phyloP scores from a whole-genome alignment of 1,140 invertebrate genomes.

The Cryptotermes secundus region DNA sequence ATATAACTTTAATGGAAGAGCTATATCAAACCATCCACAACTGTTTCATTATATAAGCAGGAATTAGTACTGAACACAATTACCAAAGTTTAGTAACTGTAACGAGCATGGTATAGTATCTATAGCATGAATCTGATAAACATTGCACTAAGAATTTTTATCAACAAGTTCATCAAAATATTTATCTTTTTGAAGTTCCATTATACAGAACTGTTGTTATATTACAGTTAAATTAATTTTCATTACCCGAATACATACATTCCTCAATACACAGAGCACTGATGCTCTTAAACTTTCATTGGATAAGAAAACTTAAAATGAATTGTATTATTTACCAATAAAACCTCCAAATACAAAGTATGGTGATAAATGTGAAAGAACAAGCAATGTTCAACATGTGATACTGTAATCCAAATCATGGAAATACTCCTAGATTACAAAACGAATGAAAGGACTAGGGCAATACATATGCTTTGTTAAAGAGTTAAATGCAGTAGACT shows the following conservation, averaged over 20 bases:
- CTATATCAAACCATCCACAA: background rate
- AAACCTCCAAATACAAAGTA: slow-evolving; percentile 11
- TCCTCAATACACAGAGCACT: background rate
- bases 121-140: background rate
- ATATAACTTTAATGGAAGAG: background rate
- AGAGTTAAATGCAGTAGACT: background rate
- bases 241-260: background rate
- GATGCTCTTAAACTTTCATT: background rate
- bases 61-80: background rate
- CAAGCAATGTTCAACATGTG: background rate
- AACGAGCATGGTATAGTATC: background rate
- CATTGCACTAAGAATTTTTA: background rate
- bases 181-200: background rate
- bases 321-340: background rate
- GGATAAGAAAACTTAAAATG: background rate
- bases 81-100: background rate
- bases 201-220: background rate
- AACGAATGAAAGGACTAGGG: background rate
- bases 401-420: background rate
- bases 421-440: background rate
- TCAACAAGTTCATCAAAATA: background rate
- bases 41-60: background rate
- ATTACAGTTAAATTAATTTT: background rate
- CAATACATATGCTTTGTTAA: background rate
- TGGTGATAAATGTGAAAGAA: background rate